Evolutionary conservation across 1,140 invertebrate genomes (phyloP).

Genomic region (Ostrea edulis): DNA sequence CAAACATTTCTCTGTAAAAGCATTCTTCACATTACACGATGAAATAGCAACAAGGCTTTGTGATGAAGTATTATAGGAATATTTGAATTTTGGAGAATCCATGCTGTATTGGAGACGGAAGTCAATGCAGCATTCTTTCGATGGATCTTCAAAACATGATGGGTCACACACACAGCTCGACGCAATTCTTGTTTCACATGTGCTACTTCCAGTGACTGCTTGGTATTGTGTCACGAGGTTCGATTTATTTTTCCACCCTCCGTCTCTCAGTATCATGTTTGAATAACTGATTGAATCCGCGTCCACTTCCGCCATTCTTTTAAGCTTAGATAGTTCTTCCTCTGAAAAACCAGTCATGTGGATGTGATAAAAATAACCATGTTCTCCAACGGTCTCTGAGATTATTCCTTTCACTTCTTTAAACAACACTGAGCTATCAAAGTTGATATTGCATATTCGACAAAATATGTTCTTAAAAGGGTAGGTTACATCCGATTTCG

Average conservation of each 20-base stretch:
- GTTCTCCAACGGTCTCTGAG: background rate
- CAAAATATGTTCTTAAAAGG: constrained; percentile 4
- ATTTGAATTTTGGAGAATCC: background rate
- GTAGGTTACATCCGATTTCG: background rate
- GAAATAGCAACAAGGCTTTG: background rate
- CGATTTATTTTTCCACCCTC: constrained; percentile 1
- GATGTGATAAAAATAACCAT: background rate
- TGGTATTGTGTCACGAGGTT: background rate
- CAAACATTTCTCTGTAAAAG: background rate
- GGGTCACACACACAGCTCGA: background rate
- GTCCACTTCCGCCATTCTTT: background rate
- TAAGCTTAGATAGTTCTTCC: background rate
- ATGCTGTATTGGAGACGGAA: background rate
- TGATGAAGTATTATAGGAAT: background rate
- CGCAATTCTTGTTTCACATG: background rate
- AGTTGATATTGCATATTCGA: background rate
- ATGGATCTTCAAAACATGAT: background rate
- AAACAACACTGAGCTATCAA: background rate
- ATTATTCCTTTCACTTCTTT: constrained; percentile 9
- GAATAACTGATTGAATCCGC: background rate
- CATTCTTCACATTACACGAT: background rate
- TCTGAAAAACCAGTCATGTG: background rate
- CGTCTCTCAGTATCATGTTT: constrained; percentile 4
- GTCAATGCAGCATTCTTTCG: background rate
- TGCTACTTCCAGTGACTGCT: background rate